phyloP scores from a whole-genome alignment of 2,113 vertebrate genomes.

The Notothenia rossii region DNA sequence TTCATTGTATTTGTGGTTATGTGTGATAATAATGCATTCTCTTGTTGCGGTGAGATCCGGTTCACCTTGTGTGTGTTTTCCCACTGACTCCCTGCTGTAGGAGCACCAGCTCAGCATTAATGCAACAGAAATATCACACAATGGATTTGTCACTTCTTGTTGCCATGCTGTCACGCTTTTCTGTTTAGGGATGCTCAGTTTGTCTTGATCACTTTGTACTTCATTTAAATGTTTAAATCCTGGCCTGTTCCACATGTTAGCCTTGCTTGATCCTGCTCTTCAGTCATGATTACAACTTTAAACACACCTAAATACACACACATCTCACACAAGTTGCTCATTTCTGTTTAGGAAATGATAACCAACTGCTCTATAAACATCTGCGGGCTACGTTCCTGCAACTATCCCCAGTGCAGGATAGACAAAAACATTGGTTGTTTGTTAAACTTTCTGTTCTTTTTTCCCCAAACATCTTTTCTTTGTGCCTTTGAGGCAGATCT shows the following conservation, averaged over 20 bases:
- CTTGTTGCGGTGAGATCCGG: background rate
- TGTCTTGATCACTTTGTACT: background rate
- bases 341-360: slow-evolving; percentile 32
- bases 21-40: slow-evolving; percentile 4
- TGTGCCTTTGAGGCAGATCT: slow-evolving; percentile 29
- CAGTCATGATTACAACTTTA: slow-evolving; percentile 3
- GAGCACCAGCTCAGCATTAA: slow-evolving; percentile 9
- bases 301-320: background rate
- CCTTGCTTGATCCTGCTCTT: background rate
- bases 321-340: background rate
- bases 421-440: slow-evolving; percentile 37
- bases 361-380: slow-evolving; percentile 40
- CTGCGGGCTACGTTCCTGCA: slow-evolving; percentile 24
- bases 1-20: background rate
- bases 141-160: background rate
- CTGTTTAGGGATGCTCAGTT: background rate
- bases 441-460: background rate
- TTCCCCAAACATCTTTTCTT: slow-evolving; percentile 14
- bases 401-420: slow-evolving; percentile 6
- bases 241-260: background rate
- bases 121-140: slow-evolving; percentile 5
- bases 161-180: background rate
- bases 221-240: background rate
- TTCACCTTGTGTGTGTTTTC: slow-evolving; percentile 11
- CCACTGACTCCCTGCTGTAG: background rate